Evolutionary conservation across 2,113 vertebrate genomes (phyloP).

Genomic region (Okapia johnstoni): DNA sequence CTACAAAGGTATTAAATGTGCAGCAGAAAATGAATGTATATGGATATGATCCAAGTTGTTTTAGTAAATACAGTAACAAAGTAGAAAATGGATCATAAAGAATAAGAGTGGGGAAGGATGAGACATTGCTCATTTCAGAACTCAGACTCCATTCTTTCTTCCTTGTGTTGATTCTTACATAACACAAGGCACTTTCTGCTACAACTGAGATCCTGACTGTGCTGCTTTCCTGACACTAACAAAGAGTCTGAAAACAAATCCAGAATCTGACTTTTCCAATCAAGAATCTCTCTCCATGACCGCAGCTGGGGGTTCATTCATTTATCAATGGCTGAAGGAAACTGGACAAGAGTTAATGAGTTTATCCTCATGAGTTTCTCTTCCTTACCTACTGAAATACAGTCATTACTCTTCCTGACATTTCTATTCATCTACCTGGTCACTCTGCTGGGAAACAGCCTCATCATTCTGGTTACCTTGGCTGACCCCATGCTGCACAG

Average conservation of each 20-base stretch:
- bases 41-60: not conserved
- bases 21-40: fast-evolving
- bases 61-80: not conserved
- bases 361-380: constrained; percentile 65
- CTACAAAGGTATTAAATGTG: not conserved
- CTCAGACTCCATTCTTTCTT: not conserved
- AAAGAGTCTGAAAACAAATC: not conserved
- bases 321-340: constrained; percentile 8
- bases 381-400: constrained; percentile 21
- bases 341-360: constrained; percentile 41
- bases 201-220: not conserved
- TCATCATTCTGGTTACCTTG: constrained; percentile 40
- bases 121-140: not conserved
- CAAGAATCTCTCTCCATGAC: not conserved
- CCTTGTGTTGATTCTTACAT: not conserved
- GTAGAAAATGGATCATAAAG: not conserved
- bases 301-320: not conserved
- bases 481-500: constrained; percentile 18
- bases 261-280: not conserved
- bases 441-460: constrained; percentile 41
- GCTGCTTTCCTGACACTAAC: not conserved
- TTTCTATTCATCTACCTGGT: constrained; percentile 23
- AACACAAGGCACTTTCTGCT: not conserved
- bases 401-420: constrained; percentile 17
- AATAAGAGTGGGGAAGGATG: not conserved